Conservation (phyloP, 2,113 vertebrate species). For the Pterocles orientalis region DNA sequence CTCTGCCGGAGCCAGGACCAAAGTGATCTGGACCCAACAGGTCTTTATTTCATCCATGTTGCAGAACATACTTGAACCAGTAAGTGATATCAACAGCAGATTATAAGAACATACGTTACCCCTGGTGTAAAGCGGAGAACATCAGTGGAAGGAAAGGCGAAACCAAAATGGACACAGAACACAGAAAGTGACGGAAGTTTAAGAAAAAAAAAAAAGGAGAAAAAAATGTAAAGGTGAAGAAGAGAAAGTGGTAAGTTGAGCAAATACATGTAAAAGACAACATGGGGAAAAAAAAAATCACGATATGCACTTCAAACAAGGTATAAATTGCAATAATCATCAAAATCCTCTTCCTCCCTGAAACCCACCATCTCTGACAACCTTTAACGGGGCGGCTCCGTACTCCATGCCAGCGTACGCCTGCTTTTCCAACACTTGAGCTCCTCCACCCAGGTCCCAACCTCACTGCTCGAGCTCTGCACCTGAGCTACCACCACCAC, state of each 20-base stretch:
- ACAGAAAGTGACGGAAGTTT: neutral
- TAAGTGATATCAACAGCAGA: neutral
- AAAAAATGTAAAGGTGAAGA: neutral
- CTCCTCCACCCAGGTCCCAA: neutral
- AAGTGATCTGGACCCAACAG: neutral
- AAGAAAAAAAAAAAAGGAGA: neutral
- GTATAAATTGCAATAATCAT: neutral
- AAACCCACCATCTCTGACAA: too few species aligned
- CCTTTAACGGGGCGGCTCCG: too few species aligned
- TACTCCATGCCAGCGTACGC: accelerated
- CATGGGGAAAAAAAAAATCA: too few species aligned
- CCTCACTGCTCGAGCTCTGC: neutral
- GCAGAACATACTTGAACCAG: neutral
- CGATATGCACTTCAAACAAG: neutral
- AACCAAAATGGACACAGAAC: neutral
- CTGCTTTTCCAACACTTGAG: neutral
- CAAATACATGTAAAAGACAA: neutral
- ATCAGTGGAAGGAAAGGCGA: neutral
- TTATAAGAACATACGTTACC: neutral
- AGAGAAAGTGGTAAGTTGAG: neutral
- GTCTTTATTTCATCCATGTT: neutral
- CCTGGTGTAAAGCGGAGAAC: neutral
- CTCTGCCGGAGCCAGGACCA: neutral
- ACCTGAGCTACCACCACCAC: neutral
- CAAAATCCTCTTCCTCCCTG: neutral